Conservation (phyloP, 1,140 invertebrate species). For the Capitella teleta region DNA sequence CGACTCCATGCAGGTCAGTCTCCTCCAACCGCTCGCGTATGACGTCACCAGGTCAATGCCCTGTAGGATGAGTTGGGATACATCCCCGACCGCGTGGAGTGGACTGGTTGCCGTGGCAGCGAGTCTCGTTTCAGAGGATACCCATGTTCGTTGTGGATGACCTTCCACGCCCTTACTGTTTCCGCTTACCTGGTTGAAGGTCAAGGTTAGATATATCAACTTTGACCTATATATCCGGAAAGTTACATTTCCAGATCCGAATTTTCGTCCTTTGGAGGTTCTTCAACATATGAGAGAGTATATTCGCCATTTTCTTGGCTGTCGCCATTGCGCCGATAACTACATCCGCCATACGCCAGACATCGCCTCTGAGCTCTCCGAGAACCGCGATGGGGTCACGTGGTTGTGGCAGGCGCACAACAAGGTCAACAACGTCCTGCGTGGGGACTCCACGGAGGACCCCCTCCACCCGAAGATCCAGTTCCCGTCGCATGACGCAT, state of each 20-base stretch:
- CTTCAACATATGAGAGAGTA: conserved; percentile 87
- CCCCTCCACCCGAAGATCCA: conserved; percentile 77
- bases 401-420: conserved; percentile 96
- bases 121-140: conserved; percentile 12
- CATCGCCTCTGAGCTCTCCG: conserved; percentile 55
- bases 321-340: conserved; percentile 73
- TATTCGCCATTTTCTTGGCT: conserved; percentile 87
- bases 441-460: conserved; percentile 79
- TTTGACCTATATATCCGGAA: too few species aligned
- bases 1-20: too few species aligned
- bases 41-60: too few species aligned
- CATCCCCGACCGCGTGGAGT: too few species aligned
- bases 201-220: background rate
- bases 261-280: too few species aligned
- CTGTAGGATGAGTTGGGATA: too few species aligned
- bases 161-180: conserved; percentile 15
- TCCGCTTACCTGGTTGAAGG: conserved; percentile 3
- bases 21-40: too few species aligned
- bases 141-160: conserved; percentile 16
- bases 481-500: conserved; percentile 64
- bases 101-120: conserved; percentile 13
- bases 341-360: conserved; percentile 58
- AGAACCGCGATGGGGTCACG: conserved; percentile 62
- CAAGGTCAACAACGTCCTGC: conserved; percentile 66
- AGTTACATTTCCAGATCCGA: too few species aligned